phyloP scores from a whole-genome alignment of 1,140 invertebrate genomes.

The Leptinotarsa defecta region DNA sequence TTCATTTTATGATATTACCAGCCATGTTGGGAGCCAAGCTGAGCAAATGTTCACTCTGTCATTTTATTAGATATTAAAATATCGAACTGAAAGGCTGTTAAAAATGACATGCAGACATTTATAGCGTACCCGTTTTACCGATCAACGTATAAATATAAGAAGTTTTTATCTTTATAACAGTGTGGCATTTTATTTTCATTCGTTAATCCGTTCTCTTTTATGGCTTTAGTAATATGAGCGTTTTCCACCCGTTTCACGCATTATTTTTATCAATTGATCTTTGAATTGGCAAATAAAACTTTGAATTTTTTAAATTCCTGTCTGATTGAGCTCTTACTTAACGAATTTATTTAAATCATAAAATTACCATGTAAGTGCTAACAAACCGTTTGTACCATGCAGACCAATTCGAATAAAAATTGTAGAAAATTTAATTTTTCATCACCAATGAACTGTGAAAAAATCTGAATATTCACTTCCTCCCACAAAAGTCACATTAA shows the following conservation, averaged over 20 bases:
- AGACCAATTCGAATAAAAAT: no score
- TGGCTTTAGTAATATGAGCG: slow-evolving; percentile 10
- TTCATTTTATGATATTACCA: slow-evolving; percentile 29
- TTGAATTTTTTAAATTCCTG: neutral
- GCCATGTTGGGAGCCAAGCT: slow-evolving; percentile 23
- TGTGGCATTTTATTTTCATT: slow-evolving; percentile 11
- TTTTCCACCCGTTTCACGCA: slow-evolving; percentile 5
- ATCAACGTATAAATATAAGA: slow-evolving; percentile 14
- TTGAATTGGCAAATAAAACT: slow-evolving; percentile 9
- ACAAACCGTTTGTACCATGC: neutral
- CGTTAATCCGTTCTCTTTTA: slow-evolving; percentile 1
- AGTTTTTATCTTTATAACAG: slow-evolving; percentile 18
- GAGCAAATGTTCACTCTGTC: slow-evolving; percentile 31
- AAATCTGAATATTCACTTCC: no score
- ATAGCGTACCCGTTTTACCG: slow-evolving; percentile 22
- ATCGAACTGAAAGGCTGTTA: slow-evolving; percentile 34
- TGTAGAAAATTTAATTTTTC: no score
- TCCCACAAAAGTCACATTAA: no score
- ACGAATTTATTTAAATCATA: neutral
- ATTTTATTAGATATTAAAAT: slow-evolving; percentile 42
- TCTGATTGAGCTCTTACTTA: neutral
- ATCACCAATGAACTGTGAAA: no score
- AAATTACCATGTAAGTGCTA: neutral
- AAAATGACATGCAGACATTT: slow-evolving; percentile 39
- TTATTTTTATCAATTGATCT: neutral